Conservation (phyloP, 2,888 invertebrate species). For the Drosophila pseudotalamancana region DNA sequence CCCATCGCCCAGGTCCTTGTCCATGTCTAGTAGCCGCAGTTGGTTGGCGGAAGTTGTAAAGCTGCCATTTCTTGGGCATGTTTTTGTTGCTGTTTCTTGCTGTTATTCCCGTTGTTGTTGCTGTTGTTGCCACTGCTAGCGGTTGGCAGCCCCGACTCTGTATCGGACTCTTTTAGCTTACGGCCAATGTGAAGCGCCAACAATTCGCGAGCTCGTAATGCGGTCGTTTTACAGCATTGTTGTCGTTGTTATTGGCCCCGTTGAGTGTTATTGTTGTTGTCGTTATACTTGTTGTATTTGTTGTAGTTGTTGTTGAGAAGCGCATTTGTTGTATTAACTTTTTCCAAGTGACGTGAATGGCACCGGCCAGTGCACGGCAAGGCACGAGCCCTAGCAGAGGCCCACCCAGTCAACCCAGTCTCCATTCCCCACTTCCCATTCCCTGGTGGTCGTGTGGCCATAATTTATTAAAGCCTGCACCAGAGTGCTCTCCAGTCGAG, state of each 20-base stretch:
- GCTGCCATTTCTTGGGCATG: slow-evolving; percentile 79
- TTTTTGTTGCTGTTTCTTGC: slow-evolving; percentile 42
- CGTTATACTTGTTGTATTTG: slow-evolving; percentile 39
- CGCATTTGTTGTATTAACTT: slow-evolving; percentile 79
- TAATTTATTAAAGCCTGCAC: slow-evolving; percentile 81
- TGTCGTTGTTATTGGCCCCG: slow-evolving; percentile 46
- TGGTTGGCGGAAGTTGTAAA: slow-evolving; percentile 81
- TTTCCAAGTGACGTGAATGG: slow-evolving; percentile 70
- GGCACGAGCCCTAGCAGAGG: slow-evolving; percentile 24
- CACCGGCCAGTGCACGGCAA: slow-evolving; percentile 38
- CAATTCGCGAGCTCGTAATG: slow-evolving; percentile 80
- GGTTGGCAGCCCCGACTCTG: slow-evolving; percentile 23
- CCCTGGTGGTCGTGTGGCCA: slow-evolving; percentile 42
- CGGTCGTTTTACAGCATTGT: slow-evolving; percentile 66
- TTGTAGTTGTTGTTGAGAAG: slow-evolving; percentile 48
- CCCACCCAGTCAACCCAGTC: neutral
- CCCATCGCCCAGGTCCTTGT: neutral
- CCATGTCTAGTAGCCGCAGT: slow-evolving; percentile 38
- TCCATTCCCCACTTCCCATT: too few species aligned
- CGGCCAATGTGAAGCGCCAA: slow-evolving; percentile 52
- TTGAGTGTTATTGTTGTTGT: slow-evolving; percentile 52
- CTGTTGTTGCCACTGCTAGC: slow-evolving; percentile 28
- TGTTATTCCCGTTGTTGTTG: slow-evolving; percentile 33
- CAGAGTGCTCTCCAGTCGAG: slow-evolving; percentile 73
- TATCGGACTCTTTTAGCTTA: slow-evolving; percentile 47